Percentiles rank a stretch among this genome's conserved stretches.
Evolutionary conservation across 2,797 vertebrate species (phyloP).

Genomic region (Cryptoprocta ferox): DNA sequence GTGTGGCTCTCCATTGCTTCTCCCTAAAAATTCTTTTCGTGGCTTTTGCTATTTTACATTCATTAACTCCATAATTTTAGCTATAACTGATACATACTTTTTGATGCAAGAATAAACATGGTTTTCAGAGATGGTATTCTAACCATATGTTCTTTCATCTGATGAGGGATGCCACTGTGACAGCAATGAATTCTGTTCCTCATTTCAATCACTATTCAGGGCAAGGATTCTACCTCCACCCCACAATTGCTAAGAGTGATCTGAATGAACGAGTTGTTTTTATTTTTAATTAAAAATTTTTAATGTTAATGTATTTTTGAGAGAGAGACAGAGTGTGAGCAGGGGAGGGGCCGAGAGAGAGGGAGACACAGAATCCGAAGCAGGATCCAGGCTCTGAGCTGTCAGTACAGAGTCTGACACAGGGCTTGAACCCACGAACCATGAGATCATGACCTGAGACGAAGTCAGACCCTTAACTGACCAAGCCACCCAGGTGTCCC

Average conservation of each 20-base stretch:
- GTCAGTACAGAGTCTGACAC: too few relatives aligned
- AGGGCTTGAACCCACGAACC: too few relatives aligned
- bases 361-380: too few relatives aligned
- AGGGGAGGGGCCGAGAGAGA: too few relatives aligned
- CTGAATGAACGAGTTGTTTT: background rate
- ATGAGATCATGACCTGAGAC: too few relatives aligned
- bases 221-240: background rate
- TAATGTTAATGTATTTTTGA: too few relatives aligned
- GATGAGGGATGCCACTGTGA: background rate
- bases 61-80: slow-evolving; percentile 2
- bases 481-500: too few relatives aligned
- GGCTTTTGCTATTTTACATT: background rate
- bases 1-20: background rate
- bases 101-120: background rate
- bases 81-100: background rate
- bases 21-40: background rate
- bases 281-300: too few relatives aligned
- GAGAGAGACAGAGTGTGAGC: too few relatives aligned
- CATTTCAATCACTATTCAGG: background rate
- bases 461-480: too few relatives aligned
- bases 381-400: too few relatives aligned
- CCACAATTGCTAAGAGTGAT: background rate
- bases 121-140: background rate
- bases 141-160: background rate
- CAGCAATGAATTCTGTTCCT: background rate